Evolutionary conservation across 1,140 invertebrate genomes (phyloP).

Genomic region (Lamellibrachia luymesi): DNA sequence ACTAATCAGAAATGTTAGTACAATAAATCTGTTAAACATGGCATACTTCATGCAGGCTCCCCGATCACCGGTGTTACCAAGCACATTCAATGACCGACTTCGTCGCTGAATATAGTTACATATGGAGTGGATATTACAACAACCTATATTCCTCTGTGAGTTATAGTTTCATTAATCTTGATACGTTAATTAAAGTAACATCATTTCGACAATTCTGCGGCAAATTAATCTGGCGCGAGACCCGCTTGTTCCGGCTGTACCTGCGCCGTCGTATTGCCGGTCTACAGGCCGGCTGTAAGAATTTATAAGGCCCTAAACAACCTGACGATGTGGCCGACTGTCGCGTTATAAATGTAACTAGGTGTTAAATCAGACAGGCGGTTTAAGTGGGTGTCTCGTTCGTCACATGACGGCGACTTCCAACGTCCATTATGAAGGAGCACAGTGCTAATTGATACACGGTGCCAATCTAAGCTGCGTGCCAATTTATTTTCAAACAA

Average conservation of each 20-base stretch:
- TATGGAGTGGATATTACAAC: background rate
- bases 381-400: background rate
- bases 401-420: background rate
- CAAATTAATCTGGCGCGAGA: background rate
- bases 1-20: background rate
- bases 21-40: background rate
- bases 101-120: background rate
- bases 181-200: background rate
- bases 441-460: background rate
- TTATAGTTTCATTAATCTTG: background rate
- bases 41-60: background rate
- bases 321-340: background rate
- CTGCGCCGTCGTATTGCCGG: background rate
- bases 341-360: background rate
- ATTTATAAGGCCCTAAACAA: background rate
- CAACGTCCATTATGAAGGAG: background rate
- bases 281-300: background rate
- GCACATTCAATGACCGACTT: background rate
- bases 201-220: background rate
- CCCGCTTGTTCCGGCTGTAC: background rate
- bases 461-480: no score
- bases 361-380: background rate
- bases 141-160: background rate
- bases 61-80: background rate
- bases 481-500: no score